Conservation (phyloP, 2,797 vertebrate species). For the Tragopan temminckii region DNA sequence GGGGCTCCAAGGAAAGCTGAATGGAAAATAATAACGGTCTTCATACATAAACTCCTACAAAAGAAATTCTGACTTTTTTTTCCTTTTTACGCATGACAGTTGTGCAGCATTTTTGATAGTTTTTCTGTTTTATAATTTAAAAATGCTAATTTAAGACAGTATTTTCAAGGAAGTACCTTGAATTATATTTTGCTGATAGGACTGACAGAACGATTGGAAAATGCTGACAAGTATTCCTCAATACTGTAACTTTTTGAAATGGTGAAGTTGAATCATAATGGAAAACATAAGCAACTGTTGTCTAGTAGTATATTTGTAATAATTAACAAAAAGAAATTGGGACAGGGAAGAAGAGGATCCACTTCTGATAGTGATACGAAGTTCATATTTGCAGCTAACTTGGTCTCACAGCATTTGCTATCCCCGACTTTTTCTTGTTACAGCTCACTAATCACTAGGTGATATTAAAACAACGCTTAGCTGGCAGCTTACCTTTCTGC, state of each 20-base stretch:
- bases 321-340: not conserved
- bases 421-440: not conserved
- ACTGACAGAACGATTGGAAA: not conserved
- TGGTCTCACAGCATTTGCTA: not conserved
- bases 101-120: not conserved
- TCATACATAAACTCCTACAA: not conserved
- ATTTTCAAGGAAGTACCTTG: not conserved
- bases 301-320: not conserved
- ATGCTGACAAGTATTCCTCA: not conserved
- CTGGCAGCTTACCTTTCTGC: not conserved
- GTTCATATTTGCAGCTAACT: not conserved
- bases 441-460: too few relatives aligned
- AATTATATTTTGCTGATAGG: not conserved
- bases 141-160: not conserved
- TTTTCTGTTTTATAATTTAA: not conserved
- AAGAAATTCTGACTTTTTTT: not conserved
- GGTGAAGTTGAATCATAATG: not conserved
- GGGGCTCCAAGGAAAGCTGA: not conserved
- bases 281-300: not conserved
- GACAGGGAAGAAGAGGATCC: not conserved
- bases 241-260: not conserved
- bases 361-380: not conserved
- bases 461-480: accelerated
- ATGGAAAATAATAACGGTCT: not conserved
- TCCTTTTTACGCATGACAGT: not conserved